phyloP scores from a whole-genome alignment of 2,797 vertebrate genomes.

The Eulemur albifrons region DNA sequence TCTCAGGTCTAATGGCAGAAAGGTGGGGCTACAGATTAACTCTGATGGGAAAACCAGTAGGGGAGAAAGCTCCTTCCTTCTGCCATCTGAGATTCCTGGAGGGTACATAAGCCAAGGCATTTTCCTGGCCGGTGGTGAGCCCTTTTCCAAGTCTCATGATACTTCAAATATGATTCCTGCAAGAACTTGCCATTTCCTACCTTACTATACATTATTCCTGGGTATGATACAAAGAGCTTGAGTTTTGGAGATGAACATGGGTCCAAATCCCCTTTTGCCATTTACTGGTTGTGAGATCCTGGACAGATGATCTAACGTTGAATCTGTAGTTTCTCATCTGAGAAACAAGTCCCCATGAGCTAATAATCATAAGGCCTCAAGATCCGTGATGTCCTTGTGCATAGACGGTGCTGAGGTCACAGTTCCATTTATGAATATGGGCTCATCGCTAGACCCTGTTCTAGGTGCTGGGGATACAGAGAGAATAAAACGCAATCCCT shows the following conservation, averaged over 20 bases:
- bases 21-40: neutral
- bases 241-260: neutral
- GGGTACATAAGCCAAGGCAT: neutral
- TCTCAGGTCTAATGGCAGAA: neutral
- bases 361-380: neutral
- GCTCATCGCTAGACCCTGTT: neutral
- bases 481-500: neutral
- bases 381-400: accelerated
- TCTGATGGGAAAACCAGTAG: neutral
- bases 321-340: neutral
- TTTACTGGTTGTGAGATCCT: neutral
- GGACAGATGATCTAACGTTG: neutral
- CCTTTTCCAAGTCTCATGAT: neutral
- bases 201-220: neutral
- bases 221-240: neutral
- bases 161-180: neutral
- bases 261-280: neutral
- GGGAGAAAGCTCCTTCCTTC: neutral
- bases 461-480: neutral
- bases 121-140: neutral
- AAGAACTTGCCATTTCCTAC: neutral
- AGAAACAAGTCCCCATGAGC: neutral
- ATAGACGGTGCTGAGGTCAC: accelerated
- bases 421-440: neutral
- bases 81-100: neutral